phyloP scores from a whole-genome alignment of 2,797 vertebrate species.

The Peromyscus melanophrys region DNA sequence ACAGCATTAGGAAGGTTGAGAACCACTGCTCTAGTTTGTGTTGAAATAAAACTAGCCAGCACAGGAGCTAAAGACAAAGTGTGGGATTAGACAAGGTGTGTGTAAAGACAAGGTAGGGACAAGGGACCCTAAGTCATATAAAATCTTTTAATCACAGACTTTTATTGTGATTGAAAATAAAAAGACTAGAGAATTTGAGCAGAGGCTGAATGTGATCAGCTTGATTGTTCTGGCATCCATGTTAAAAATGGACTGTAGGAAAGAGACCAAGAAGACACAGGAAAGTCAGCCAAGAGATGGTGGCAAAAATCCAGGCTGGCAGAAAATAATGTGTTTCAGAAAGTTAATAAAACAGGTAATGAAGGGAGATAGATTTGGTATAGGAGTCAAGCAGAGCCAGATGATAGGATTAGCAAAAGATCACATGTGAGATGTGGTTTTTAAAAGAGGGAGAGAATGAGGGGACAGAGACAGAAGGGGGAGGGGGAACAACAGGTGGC shows the following conservation, averaged over 20 bases:
- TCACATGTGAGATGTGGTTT: neutral
- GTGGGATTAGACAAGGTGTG: neutral
- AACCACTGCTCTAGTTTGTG: neutral
- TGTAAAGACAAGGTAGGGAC: too few relatives aligned
- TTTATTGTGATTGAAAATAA: neutral
- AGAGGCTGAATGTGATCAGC: neutral
- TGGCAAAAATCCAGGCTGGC: neutral
- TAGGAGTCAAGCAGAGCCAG: neutral
- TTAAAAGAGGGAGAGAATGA: neutral
- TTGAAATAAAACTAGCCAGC: neutral
- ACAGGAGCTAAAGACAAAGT: neutral
- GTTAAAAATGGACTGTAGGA: neutral
- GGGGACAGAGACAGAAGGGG: neutral
- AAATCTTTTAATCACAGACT: conserved; percentile 6
- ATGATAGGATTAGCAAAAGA: neutral
- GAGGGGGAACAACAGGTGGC: neutral
- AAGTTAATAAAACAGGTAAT: neutral
- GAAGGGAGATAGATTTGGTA: neutral
- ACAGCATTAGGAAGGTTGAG: neutral
- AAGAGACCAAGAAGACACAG: neutral
- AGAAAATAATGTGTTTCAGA: neutral
- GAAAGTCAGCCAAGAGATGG: neutral
- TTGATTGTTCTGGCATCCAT: neutral
- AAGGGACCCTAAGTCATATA: neutral
- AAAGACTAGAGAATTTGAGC: conserved; percentile 3